Percentiles rank a stretch among this genome's conserved stretches.
phyloP scores from a whole-genome alignment of 2,888 invertebrate genomes.

The Charanyca ferruginea region DNA sequence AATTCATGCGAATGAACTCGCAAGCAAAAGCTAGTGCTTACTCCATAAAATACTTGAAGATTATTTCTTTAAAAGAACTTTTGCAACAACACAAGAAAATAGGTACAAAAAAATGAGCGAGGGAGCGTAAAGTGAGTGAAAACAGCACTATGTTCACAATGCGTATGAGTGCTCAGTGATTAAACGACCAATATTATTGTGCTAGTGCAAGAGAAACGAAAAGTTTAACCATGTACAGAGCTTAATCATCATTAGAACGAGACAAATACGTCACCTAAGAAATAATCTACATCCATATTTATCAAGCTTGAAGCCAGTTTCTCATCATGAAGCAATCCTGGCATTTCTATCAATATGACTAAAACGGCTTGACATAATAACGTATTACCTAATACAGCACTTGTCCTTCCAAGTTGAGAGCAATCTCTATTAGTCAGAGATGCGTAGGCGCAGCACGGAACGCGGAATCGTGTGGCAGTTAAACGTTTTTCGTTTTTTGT shows the following conservation, averaged over 20 bases:
- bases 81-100: no score
- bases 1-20: no score
- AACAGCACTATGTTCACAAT: no score
- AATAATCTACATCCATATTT: conserved; percentile 36
- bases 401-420: conserved; percentile 62
- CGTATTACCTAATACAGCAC: conserved; percentile 44
- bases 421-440: conserved; percentile 59
- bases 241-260: conserved; percentile 41
- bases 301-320: conserved; percentile 38
- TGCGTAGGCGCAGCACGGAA: conserved; percentile 58
- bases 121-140: no score
- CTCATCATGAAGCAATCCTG: conserved; percentile 55
- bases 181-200: neutral
- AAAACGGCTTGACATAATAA: conserved; percentile 56
- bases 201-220: conserved; percentile 2
- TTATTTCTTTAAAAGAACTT: no score
- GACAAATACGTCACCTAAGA: neutral
- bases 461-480: conserved; percentile 51
- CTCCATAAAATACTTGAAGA: no score
- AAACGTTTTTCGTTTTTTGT: conserved; percentile 24
- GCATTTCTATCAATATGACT: conserved; percentile 53
- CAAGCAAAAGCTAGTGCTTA: no score
- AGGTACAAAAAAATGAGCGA: no score
- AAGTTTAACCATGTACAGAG: neutral
- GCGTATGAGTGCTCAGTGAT: no score